These are phyloP conservation scores for Crambe crambe DNA, from an alignment of 37 sponge, comb jelly and placozoan genomes.

Conservation along the genomic window DNA sequence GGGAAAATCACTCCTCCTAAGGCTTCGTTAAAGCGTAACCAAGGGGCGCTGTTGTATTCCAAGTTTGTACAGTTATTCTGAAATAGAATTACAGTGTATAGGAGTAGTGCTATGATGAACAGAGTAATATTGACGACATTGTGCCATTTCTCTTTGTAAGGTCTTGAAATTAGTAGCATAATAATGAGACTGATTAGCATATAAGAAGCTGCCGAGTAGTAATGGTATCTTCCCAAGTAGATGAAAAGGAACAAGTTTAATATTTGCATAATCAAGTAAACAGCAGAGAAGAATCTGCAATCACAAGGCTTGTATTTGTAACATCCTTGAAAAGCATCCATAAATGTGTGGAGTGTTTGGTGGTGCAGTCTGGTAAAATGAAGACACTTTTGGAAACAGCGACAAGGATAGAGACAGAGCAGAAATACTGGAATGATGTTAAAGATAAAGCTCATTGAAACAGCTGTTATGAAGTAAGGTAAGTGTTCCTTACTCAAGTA, in stretches of 20 bases:
- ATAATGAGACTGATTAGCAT: not conserved
- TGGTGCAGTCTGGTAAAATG: not conserved
- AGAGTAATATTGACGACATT: not conserved
- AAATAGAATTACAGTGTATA: not conserved
- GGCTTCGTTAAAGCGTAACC: too few relatives aligned
- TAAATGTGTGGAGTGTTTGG: conserved; percentile 7
- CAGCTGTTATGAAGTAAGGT: conserved; percentile 7
- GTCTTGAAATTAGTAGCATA: not conserved
- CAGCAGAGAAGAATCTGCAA: conserved; percentile 8
- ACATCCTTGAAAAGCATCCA: conserved; percentile 45
- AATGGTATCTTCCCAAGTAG: not conserved
- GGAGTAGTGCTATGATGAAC: not conserved
- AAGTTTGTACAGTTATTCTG: too few relatives aligned
- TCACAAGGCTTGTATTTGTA: conserved; percentile 25
- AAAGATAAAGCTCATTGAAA: conserved; percentile 17
- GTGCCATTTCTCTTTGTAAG: conserved; percentile 19
- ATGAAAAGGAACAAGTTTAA: not conserved
- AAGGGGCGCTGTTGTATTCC: too few relatives aligned
- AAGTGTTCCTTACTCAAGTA: conserved; percentile 7
- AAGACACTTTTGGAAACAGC: conserved; percentile 11
- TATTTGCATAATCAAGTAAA: conserved; percentile 19
- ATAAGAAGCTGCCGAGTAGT: not conserved
- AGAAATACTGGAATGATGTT: conserved; percentile 3
- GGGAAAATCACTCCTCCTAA: too few relatives aligned
- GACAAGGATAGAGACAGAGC: conserved; percentile 2